A percentile compares a stretch with the other conserved stretches of the same genome.
phyloP scores from a whole-genome alignment of 2,888 invertebrate species.

The Cremastinae sp. region DNA sequence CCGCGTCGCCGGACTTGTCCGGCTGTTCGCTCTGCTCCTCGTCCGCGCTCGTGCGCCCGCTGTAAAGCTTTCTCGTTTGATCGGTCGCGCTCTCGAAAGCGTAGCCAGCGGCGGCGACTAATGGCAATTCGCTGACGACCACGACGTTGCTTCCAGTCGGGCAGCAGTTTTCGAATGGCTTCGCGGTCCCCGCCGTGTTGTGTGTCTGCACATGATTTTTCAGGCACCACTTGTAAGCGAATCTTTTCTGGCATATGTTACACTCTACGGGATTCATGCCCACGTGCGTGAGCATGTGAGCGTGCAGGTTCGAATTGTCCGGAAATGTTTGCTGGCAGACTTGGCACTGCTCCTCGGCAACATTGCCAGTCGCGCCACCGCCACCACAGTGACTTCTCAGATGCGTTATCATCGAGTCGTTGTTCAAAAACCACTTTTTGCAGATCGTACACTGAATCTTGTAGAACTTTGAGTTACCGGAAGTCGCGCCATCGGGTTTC shows the following conservation, averaged over 20 bases:
- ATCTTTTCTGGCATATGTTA: conserved; percentile 75
- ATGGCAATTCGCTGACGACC: neutral
- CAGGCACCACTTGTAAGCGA: conserved; percentile 75
- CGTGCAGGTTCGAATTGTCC: conserved; percentile 72
- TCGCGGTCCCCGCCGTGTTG: conserved; percentile 44
- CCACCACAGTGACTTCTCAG: conserved; percentile 74
- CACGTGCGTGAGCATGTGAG: conserved; percentile 76
- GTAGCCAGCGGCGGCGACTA: conserved; percentile 29
- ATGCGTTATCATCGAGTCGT: conserved; percentile 78
- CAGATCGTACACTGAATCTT: conserved; percentile 78
- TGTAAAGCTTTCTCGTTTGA: conserved; percentile 48
- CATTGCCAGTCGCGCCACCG: conserved; percentile 54
- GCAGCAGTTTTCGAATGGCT: conserved; percentile 63
- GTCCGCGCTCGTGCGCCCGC: conserved; percentile 26
- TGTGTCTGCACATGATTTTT: conserved; percentile 75
- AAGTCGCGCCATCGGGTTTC: conserved; percentile 21
- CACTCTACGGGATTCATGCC: conserved; percentile 75
- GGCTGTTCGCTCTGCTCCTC: conserved; percentile 37
- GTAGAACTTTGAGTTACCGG: conserved; percentile 72
- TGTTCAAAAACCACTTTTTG: conserved; percentile 78
- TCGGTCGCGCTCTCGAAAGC: conserved; percentile 40
- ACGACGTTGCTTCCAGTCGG: conserved; percentile 33
- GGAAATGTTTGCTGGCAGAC: conserved; percentile 75
- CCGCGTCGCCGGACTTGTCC: conserved; percentile 11
- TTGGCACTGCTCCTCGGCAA: conserved; percentile 73